A percentile compares a stretch with the other conserved stretches of the same genome.
Conservation (phyloP, 2,113 vertebrate species). For the Paraplagusia blochii region DNA sequence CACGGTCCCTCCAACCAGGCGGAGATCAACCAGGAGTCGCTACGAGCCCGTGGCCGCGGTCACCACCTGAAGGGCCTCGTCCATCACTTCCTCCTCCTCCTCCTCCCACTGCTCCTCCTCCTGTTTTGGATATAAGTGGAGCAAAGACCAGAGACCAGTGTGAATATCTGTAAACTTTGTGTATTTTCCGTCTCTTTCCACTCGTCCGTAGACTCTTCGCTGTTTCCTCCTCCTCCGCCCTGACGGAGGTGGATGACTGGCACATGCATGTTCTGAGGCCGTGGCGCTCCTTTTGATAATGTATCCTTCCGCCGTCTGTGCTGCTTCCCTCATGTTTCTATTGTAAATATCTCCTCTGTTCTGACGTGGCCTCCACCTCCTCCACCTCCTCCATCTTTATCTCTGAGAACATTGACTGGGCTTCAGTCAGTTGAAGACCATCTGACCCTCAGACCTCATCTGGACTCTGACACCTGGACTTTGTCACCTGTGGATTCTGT, state of each 20-base stretch:
- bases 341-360: slow-evolving; percentile 30
- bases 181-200: slow-evolving; percentile 30
- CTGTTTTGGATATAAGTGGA: slow-evolving; percentile 62
- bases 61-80: not conserved
- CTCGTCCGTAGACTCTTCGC: slow-evolving; percentile 41
- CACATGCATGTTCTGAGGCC: slow-evolving; percentile 64
- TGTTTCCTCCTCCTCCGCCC: slow-evolving; percentile 32
- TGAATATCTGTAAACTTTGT: slow-evolving; percentile 57
- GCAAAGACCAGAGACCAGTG: slow-evolving; percentile 30
- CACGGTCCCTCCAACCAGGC: slow-evolving; percentile 54
- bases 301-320: slow-evolving; percentile 45
- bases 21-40: slow-evolving; percentile 88
- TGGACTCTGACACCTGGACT: no score
- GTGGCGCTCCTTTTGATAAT: slow-evolving; percentile 52
- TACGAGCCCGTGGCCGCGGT: slow-evolving; percentile 67
- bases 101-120: slow-evolving; percentile 51
- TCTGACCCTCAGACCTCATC: no score
- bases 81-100: slow-evolving; percentile 39
- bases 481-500: no score
- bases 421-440: no score
- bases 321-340: slow-evolving; percentile 56
- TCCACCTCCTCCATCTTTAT: slow-evolving; percentile 2
- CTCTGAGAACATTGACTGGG: no score
- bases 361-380: slow-evolving; percentile 20
- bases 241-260: slow-evolving; percentile 44